Evolutionary conservation across 2,797 vertebrate species (phyloP), one percentile per base, ranked within the genome.

Genomic region (Lepidocolaptes lacrymiger): DNA sequence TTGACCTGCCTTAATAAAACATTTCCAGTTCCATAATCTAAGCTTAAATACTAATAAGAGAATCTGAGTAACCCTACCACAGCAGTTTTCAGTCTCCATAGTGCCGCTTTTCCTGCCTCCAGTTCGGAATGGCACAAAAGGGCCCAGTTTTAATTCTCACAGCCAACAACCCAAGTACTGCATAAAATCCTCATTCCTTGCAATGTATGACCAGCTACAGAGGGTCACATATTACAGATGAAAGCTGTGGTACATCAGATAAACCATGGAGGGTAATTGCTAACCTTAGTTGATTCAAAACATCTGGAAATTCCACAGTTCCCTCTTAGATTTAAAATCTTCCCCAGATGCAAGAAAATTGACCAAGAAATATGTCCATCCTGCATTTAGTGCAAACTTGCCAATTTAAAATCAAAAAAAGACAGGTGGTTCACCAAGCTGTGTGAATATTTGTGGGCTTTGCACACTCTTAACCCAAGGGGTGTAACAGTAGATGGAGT

Each of bases 401-500:
- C 28, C 24, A 21, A 32, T 64, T 59, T 48, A 28, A 56, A 30
- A 82, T 22, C 19, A 22, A 26, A 20, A 26, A 22, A 2, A 12
- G 5, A 27, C 6, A 32, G 1, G 3, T 0, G 1, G 18, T 28
- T 81, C 21, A 15, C 55, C 14, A n/a, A 34, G 20, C 28, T 16
- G 8, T 6, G 20, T 3, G 5, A 5, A n/a, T 6, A 37, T 34
- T 14, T 32, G 16, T 11, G 28, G 24, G 10, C 8, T 69, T 34
- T 41, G 21, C 22, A 36, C 24, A 55, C 12, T 30, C 30, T 15
- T 51, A 58, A 48, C 5, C 12, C n/a, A 39, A 30, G 41, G 34
- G 3, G 3, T 30, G 0, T 6, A 59, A 49, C 0, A 39, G 22
- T 9, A 59, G 26, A 59, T 17, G 6, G 10, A 74, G 10, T 7